Percentiles rank a stretch among this genome's conserved stretches.
Conservation (phyloP, 2,888 invertebrate species). For the Apotomis capreana region DNA sequence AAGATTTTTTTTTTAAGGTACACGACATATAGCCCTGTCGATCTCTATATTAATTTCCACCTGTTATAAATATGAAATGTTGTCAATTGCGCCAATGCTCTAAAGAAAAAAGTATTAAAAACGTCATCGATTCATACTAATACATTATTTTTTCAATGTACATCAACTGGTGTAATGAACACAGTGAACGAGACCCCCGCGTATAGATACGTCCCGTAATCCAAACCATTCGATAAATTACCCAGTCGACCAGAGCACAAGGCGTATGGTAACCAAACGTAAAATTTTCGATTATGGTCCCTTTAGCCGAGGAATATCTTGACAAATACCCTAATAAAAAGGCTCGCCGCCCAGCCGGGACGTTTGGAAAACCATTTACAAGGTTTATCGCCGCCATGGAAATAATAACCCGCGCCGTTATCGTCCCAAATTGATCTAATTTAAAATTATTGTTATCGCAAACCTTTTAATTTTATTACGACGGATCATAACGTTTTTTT, state of each 20-base stretch:
- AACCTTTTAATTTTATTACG: slow-evolving; percentile 78
- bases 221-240: slow-evolving; percentile 53
- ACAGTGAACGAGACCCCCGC: slow-evolving; percentile 4
- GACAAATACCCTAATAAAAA: slow-evolving; percentile 82
- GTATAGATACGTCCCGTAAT: slow-evolving; percentile 27
- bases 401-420: slow-evolving; percentile 82
- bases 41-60: too few relatives aligned
- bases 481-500: slow-evolving; percentile 71
- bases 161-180: not conserved
- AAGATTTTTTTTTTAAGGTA: too few relatives aligned
- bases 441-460: slow-evolving; percentile 81
- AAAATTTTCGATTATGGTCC: slow-evolving; percentile 78
- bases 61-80: too few relatives aligned
- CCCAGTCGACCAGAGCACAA: slow-evolving; percentile 53
- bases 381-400: slow-evolving; percentile 81
- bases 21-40: too few relatives aligned
- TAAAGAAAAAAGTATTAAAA: not conserved
- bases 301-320: slow-evolving; percentile 75
- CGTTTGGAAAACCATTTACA: slow-evolving; percentile 82
- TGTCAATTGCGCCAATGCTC: not conserved
- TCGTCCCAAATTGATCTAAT: slow-evolving; percentile 82
- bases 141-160: not conserved
- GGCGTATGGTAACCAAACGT: slow-evolving; percentile 77
- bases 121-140: not conserved
- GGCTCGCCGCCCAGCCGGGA: slow-evolving; percentile 73